Conservation (phyloP, 2,797 vertebrate genomes). For the Danio choprae region DNA sequence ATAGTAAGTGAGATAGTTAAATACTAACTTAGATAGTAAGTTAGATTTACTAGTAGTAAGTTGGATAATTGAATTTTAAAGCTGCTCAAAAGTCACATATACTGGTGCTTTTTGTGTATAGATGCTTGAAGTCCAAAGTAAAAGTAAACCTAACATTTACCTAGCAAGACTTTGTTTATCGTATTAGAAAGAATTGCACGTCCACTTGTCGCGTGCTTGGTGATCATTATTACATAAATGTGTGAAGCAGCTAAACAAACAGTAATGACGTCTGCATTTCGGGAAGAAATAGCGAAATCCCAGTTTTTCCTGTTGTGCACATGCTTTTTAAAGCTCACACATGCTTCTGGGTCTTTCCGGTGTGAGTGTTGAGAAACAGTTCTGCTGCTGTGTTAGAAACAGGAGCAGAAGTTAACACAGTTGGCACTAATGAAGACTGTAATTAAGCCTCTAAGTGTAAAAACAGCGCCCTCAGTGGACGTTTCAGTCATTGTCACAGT, state of each 20-base stretch:
- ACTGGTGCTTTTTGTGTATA: no score
- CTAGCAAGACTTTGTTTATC: not conserved
- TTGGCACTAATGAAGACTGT: slow-evolving; percentile 66
- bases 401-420: slow-evolving; percentile 65
- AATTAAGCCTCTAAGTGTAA: slow-evolving; percentile 66
- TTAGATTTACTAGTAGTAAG: no score
- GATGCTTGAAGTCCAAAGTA: no score
- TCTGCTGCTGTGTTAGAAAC: slow-evolving; percentile 67
- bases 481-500: slow-evolving; percentile 55
- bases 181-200: not conserved
- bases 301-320: slow-evolving; percentile 58
- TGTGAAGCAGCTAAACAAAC: slow-evolving; percentile 22
- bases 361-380: slow-evolving; percentile 73
- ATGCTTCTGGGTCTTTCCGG: slow-evolving; percentile 69
- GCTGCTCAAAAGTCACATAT: no score
- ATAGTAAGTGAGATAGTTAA: no score
- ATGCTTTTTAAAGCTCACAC: slow-evolving; percentile 70
- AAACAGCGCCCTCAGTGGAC: slow-evolving; percentile 57
- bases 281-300: slow-evolving; percentile 44
- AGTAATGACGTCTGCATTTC: slow-evolving; percentile 35
- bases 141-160: no score
- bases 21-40: no score
- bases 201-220: not conserved
- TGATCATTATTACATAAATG: slow-evolving; percentile 8
- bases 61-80: no score